phyloP scores from a whole-genome alignment of 2,113 vertebrate genomes.

The Plectropomus leopardus region DNA sequence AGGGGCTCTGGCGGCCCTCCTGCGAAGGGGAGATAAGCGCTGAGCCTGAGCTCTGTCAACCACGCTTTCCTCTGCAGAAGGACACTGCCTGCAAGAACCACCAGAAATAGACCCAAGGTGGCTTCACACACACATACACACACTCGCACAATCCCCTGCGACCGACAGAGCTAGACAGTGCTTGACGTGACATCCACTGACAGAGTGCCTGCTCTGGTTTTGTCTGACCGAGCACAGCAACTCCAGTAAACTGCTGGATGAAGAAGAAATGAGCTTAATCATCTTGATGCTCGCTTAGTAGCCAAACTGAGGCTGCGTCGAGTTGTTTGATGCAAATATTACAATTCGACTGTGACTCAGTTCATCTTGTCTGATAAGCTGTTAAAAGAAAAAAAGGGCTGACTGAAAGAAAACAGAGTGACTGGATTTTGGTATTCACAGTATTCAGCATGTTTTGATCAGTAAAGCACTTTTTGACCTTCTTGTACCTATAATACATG shows the following conservation, averaged over 20 bases:
- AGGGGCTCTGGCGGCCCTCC: constrained; percentile 61
- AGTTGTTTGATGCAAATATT: constrained; percentile 28
- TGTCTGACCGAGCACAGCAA: constrained; percentile 33
- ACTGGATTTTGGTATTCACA: constrained; percentile 85
- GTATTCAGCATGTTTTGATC: constrained; percentile 87
- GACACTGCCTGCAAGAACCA: constrained; percentile 65
- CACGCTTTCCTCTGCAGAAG: constrained; percentile 52
- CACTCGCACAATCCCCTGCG: constrained; percentile 1
- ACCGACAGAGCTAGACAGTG: constrained; percentile 37
- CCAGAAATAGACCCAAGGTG: constrained; percentile 60
- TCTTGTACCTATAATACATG: constrained; percentile 69
- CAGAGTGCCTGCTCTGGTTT: constrained; percentile 39
- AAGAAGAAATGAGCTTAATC: constrained; percentile 42
- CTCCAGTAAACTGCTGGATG: constrained; percentile 43
- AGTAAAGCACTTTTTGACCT: constrained; percentile 85
- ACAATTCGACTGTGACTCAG: constrained; percentile 7
- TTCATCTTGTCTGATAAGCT: constrained; percentile 28
- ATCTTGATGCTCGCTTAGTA: constrained; percentile 20
- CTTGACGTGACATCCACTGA: constrained; percentile 52
- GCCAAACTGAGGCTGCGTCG: background rate
- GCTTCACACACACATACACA: constrained; percentile 9
- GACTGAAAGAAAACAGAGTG: constrained; percentile 61
- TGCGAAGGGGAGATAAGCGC: constrained; percentile 78
- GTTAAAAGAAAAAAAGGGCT: constrained; percentile 35
- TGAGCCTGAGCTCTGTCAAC: constrained; percentile 58